Conservation (phyloP, 1,140 invertebrate genomes). For the Metaphire vulgaris region DNA sequence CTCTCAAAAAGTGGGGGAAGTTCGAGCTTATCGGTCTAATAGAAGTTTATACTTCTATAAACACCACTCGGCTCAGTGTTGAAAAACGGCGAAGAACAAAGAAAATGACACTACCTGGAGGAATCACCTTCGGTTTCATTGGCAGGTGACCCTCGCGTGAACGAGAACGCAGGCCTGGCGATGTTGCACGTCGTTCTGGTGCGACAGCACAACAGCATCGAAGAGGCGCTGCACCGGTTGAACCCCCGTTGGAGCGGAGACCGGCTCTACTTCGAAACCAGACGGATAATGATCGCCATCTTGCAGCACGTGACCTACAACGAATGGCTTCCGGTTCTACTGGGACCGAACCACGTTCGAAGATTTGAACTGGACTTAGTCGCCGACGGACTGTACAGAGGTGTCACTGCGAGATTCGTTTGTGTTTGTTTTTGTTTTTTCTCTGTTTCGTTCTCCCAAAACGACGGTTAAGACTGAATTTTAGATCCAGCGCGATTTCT, state of each 20-base stretch:
- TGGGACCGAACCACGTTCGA: constrained; percentile 26
- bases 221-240: constrained; percentile 34
- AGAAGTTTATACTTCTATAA: too few relatives aligned
- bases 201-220: constrained; percentile 45
- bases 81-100: too few relatives aligned
- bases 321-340: constrained; percentile 42
- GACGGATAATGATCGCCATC: constrained; percentile 40
- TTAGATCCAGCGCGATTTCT: too few relatives aligned
- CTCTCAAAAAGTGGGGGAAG: too few relatives aligned
- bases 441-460: too few relatives aligned
- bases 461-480: too few relatives aligned
- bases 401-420: too few relatives aligned
- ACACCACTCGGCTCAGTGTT: too few relatives aligned
- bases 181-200: constrained; percentile 49
- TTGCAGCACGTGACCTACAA: constrained; percentile 39
- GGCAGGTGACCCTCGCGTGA: constrained; percentile 71
- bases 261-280: constrained; percentile 57
- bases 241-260: constrained; percentile 76
- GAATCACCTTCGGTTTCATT: too few relatives aligned
- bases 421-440: too few relatives aligned
- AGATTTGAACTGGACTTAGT: constrained; percentile 60
- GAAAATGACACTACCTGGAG: too few relatives aligned
- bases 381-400: neutral
- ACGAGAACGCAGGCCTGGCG: constrained; percentile 60
- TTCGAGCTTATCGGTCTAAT: too few relatives aligned